Percentiles rank a stretch among this genome's conserved stretches.
These are phyloP conservation scores for Oxytorus armatus DNA, from an alignment of 2,888 invertebrate genomes.

Conservation along the genomic window DNA sequence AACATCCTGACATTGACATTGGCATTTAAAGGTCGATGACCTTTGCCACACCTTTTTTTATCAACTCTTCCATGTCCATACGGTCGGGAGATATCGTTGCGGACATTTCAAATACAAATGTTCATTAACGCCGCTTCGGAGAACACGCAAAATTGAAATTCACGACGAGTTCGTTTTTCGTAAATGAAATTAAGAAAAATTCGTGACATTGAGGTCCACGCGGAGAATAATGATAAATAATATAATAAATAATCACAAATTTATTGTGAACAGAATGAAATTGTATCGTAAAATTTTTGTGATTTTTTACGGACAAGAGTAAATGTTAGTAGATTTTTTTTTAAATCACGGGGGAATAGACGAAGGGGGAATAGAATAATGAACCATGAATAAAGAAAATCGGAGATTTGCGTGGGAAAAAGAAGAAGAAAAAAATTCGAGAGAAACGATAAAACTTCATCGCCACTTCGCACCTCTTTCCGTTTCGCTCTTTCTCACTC, in stretches of 20 bases:
- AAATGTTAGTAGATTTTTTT: too few species aligned
- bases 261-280: too few species aligned
- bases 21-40: conserved; percentile 78
- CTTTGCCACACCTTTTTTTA: conserved; percentile 78
- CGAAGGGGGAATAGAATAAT: background rate
- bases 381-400: background rate
- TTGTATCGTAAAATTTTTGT: too few species aligned
- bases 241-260: too few species aligned
- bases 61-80: conserved; percentile 6
- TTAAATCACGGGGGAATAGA: too few species aligned
- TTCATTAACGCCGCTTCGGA: too few species aligned
- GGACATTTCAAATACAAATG: too few species aligned
- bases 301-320: too few species aligned
- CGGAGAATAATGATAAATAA: background rate
- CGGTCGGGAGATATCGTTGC: too few species aligned
- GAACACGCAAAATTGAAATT: background rate
- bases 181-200: too few species aligned
- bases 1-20: conserved; percentile 82
- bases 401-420: background rate
- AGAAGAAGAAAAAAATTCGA: background rate
- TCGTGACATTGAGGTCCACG: background rate
- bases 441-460: conserved; percentile 19
- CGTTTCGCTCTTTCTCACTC: background rate
- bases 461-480: conserved; percentile 23
- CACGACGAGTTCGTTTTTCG: too few species aligned